Evolutionary conservation across 2,113 vertebrate genomes (phyloP).

Genomic region (Sarotherodon lohbergeri): DNA sequence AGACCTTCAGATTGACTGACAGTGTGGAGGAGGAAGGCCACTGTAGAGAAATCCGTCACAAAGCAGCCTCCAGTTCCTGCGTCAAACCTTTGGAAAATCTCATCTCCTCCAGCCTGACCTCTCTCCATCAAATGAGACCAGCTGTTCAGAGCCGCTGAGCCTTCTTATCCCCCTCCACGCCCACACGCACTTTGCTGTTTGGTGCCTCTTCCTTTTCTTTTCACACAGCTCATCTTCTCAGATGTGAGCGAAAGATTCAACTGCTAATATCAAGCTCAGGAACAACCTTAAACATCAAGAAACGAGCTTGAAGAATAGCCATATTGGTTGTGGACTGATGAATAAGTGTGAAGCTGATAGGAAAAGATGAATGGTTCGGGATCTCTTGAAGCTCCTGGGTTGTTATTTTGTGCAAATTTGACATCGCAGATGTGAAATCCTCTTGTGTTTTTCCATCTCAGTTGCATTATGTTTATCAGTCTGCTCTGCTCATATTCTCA

Average conservation of each 20-base stretch:
- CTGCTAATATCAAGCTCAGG: neutral
- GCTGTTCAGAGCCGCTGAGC: neutral
- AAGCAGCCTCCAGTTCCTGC: neutral
- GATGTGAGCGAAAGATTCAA: neutral
- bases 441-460: neutral
- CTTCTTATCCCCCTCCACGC: neutral
- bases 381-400: neutral
- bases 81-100: neutral
- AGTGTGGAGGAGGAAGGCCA: neutral
- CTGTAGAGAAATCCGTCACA: neutral
- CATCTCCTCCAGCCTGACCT: neutral
- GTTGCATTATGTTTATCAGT: neutral
- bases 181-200: neutral
- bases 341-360: neutral
- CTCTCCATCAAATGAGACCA: neutral
- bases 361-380: neutral
- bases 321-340: neutral
- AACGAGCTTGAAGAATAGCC: neutral
- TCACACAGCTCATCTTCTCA: neutral
- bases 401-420: neutral
- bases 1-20: neutral
- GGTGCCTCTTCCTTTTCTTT: neutral
- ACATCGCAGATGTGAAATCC: neutral
- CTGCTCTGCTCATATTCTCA: neutral
- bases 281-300: neutral